These are phyloP conservation scores for Hypena proboscidalis DNA, from an alignment of 2,888 invertebrate genomes.

Conservation along the genomic window DNA sequence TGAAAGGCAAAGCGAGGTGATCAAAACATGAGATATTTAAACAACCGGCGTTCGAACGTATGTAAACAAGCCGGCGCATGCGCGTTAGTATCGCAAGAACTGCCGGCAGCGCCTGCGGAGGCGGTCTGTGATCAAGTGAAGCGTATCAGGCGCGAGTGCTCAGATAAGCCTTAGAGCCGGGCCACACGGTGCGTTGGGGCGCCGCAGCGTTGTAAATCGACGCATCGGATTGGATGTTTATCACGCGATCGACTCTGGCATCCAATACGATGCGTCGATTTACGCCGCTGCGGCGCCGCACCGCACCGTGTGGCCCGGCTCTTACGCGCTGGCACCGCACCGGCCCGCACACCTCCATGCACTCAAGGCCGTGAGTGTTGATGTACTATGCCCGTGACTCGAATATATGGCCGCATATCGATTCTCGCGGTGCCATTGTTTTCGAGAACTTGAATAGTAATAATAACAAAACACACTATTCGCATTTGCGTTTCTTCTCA, in stretches of 20 bases:
- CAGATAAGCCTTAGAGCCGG: constrained; percentile 80
- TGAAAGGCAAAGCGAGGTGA: constrained; percentile 29
- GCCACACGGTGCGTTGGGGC: too few species aligned
- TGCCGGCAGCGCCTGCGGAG: constrained; percentile 48
- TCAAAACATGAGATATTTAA: constrained; percentile 37
- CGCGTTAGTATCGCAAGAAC: constrained; percentile 33
- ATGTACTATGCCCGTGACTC: constrained; percentile 71
- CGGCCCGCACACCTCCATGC: constrained; percentile 46
- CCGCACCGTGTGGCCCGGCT: too few species aligned
- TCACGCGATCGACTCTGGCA: too few species aligned
- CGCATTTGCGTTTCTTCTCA: constrained; percentile 19
- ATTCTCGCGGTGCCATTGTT: constrained; percentile 64
- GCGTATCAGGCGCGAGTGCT: constrained; percentile 56
- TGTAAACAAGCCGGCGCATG: constrained; percentile 68
- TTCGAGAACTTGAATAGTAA: constrained; percentile 62
- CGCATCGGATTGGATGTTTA: too few species aligned
- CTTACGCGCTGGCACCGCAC: constrained; percentile 41
- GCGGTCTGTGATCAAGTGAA: constrained; percentile 66
- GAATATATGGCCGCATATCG: constrained; percentile 64
- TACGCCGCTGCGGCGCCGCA: too few species aligned
- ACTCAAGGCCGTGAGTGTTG: constrained; percentile 71
- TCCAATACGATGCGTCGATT: too few species aligned
- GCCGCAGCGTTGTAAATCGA: too few species aligned
- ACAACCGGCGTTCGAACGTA: constrained; percentile 57
- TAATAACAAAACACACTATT: constrained; percentile 39